Percentiles rank a stretch among this genome's conserved stretches.
Conservation (phyloP, 2,113 vertebrate species). For the Oenanthe melanoleuca region DNA sequence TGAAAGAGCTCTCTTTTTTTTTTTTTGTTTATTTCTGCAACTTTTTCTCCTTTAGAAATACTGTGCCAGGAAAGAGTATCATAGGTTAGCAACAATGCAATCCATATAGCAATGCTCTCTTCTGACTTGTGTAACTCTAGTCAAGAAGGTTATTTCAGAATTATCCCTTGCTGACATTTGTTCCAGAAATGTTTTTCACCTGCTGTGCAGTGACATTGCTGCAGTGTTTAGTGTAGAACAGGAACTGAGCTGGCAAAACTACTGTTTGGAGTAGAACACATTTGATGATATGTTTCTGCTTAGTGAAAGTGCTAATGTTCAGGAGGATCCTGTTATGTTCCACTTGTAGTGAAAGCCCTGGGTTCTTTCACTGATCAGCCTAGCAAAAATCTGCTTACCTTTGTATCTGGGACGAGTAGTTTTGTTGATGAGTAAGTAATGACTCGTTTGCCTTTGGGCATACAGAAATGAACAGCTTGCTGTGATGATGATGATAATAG, state of each 20-base stretch:
- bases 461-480: conserved; percentile 16
- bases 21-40: not conserved
- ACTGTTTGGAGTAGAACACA: not conserved
- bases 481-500: not conserved
- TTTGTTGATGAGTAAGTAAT: conserved; percentile 30
- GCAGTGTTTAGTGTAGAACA: not conserved
- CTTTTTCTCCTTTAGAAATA: not conserved
- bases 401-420: not conserved
- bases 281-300: not conserved
- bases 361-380: not conserved
- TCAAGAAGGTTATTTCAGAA: conserved; percentile 46
- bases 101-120: not conserved
- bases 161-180: conserved; percentile 61
- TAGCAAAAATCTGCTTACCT: conserved; percentile 19
- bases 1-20: not conserved
- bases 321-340: not conserved
- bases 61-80: not conserved
- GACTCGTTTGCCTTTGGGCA: conserved; percentile 32
- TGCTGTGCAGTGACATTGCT: conserved; percentile 55
- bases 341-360: not conserved
- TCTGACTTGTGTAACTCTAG: not conserved
- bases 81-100: not conserved
- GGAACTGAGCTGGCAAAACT: not conserved
- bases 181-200: conserved; percentile 45
- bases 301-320: not conserved